These are phyloP conservation scores for Ophioderma brevispina DNA, from an alignment of 35 echinoderm and acorn worm genomes.

Conservation along the genomic window DNA sequence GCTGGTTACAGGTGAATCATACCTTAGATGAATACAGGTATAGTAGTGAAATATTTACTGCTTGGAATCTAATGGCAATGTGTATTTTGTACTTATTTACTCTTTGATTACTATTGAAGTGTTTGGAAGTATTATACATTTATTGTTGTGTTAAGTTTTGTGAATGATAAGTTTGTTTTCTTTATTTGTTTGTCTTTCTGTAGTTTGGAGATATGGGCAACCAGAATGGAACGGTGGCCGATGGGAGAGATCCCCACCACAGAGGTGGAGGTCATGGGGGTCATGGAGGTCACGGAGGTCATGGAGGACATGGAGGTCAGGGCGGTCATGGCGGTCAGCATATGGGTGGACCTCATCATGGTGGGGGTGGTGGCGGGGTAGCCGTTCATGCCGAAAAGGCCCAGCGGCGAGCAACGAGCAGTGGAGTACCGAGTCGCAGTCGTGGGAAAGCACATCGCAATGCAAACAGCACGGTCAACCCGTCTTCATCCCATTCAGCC, in stretches of 20 bases:
- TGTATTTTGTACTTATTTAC: background rate
- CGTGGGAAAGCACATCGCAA: conserved; percentile 50
- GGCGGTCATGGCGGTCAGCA: background rate
- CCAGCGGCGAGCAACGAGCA: conserved; percentile 77
- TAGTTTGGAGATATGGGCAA: conserved; percentile 91
- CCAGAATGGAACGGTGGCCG: conserved; percentile 58
- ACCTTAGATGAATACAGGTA: background rate
- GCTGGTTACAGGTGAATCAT: background rate
- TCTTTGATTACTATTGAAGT: background rate
- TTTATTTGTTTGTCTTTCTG: conserved; percentile 41
- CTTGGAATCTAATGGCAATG: background rate
- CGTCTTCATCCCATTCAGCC: conserved; percentile 33
- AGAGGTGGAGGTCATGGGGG: background rate
- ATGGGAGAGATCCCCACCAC: conserved; percentile 11
- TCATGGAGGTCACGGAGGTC: background rate
- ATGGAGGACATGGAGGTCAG: background rate
- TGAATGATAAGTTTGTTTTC: background rate
- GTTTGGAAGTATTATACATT: background rate
- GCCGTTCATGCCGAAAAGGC: conserved; percentile 47
- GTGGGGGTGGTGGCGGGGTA: conserved; percentile 24
- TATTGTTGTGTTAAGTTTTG: background rate
- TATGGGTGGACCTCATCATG: background rate
- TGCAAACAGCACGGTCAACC: conserved; percentile 42
- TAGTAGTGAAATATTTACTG: background rate
- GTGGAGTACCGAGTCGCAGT: conserved; percentile 69